A percentile compares a stretch with the other conserved stretches of the same genome.
Conservation (phyloP, 2,113 vertebrate species). For the Thermophis baileyi region DNA sequence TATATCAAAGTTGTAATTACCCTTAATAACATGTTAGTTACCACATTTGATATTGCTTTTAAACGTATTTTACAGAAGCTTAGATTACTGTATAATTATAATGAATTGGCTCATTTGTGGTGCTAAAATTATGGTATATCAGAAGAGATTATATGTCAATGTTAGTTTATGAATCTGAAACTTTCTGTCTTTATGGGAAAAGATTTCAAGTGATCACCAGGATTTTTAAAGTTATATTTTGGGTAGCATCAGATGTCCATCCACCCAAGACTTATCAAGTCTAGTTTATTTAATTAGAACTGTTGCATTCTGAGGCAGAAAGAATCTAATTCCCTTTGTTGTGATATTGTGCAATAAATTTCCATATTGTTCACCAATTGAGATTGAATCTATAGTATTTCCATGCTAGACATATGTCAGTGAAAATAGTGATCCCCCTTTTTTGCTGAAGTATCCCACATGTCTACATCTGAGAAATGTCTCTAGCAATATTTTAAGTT, state of each 20-base stretch:
- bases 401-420: not conserved
- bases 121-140: not conserved
- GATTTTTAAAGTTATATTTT: not conserved
- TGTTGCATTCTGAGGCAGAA: not conserved
- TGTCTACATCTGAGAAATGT: not conserved
- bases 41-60: not conserved
- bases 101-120: not conserved
- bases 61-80: not conserved
- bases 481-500: not conserved
- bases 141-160: not conserved
- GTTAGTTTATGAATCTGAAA: not conserved
- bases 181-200: not conserved
- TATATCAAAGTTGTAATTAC: not conserved
- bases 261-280: not conserved
- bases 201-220: not conserved
- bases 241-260: not conserved
- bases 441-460: not conserved
- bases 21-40: not conserved
- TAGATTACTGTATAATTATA: not conserved
- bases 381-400: not conserved
- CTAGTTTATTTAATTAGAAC: not conserved
- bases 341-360: not conserved
- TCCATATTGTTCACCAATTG: not conserved
- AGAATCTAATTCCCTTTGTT: not conserved
- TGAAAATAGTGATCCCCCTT: not conserved